Percentiles rank a stretch among this genome's conserved stretches.
These are phyloP conservation scores for Sorex maritimensis DNA, from an alignment of 2,797 vertebrate genomes.

Conservation along the genomic window DNA sequence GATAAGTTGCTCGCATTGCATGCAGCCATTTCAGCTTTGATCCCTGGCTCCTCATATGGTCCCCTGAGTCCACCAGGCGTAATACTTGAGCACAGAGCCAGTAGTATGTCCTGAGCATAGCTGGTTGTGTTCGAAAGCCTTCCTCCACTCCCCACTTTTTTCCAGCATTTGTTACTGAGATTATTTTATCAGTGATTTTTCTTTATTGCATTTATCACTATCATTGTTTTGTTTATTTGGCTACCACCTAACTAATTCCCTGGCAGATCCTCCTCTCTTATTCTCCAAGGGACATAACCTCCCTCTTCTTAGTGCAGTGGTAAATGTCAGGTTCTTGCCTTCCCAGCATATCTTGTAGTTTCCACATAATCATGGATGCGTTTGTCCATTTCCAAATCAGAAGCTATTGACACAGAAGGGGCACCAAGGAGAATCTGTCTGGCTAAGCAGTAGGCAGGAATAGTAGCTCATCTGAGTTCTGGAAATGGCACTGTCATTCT, in stretches of 20 bases:
- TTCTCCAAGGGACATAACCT: neutral
- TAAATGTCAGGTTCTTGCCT: constrained; percentile 10
- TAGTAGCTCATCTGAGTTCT: neutral
- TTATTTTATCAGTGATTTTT: neutral
- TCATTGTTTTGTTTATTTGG: constrained; percentile 33
- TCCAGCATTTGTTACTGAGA: constrained; percentile 22
- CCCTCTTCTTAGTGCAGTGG: neutral
- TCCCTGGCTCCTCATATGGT: neutral
- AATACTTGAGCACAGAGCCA: too few relatives aligned
- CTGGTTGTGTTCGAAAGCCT: too few relatives aligned
- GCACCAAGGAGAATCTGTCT: neutral
- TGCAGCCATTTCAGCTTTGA: neutral
- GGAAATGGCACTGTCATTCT: neutral
- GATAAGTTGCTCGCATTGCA: too few relatives aligned
- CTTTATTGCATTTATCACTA: neutral
- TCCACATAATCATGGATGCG: neutral
- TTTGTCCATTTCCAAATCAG: constrained; percentile 7
- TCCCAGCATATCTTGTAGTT: constrained; percentile 1
- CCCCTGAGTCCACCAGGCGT: too few relatives aligned
- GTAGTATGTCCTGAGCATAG: too few relatives aligned
- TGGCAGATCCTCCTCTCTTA: neutral
- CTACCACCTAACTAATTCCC: neutral
- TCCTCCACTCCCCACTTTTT: too few relatives aligned
- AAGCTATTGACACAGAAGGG: neutral
- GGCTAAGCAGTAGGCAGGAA: constrained; percentile 11